Base-by-base conservation (phyloP, 2,888 invertebrate genomes). In the Maniola hyperantus region DNA sequence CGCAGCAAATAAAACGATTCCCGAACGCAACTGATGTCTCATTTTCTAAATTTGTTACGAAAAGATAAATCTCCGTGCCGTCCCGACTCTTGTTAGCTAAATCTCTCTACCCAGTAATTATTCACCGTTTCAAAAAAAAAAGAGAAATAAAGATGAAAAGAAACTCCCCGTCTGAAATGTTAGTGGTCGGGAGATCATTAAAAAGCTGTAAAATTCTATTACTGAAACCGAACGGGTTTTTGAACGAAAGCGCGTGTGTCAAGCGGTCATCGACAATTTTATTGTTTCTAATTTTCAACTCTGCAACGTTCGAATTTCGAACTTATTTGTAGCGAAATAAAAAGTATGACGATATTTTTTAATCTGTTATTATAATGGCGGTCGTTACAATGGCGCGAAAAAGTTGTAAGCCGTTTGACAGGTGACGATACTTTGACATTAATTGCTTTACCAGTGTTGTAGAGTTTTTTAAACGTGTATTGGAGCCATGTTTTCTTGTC, bases 21-120 rank as follows among this genome's bases (percentile, higher is more conserved):
- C 75, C 74, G 73, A 72, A 78, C 77, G 54, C 79, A 78, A 83
- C 78, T 89, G 90, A 90, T 89, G 91, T 89, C 91, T 91, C 91
- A 91, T 86, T 91, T 89, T 91, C 91, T 90, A 91, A 90, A 91
- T 91, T 86, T 83, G 89, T 88, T 88, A 83, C 85, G 87, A 88
- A 88, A 87, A 88, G 89, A 91, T 91, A 91, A 90, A 91, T 91
- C 88, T 87, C 81, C 79, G 73, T 82, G 82, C 86, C 86, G 36
- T 85, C 87, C 81, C 82, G 79, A 79, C 79, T 84, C 89, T 90
- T 88, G 90, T 90, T 91, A 89, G 87, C 81, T 89, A 89, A 88
- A 88, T 88, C 85, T 87, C 83, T 88, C 88, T 82, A 84, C 83
- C 81, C 81, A 75, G 82, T 87, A 88, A 91, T 91, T 89, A 91